These are phyloP conservation scores for Aplysia californica DNA, from an alignment of 1,140 invertebrate genomes.

Conservation along the genomic window DNA sequence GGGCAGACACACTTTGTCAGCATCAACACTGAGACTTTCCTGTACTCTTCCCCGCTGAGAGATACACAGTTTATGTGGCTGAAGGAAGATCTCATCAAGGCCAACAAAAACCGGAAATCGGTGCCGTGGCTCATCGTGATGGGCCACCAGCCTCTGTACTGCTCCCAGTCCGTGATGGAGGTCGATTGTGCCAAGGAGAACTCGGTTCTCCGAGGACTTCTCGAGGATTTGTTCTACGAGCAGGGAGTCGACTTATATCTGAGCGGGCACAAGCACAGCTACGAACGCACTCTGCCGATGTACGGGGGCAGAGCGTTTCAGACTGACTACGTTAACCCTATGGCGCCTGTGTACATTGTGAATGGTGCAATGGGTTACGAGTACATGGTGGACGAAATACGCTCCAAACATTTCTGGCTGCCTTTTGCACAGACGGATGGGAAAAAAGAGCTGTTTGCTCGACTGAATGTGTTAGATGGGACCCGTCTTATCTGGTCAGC, in stretches of 20 bases:
- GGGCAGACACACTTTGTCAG: constrained; percentile 61
- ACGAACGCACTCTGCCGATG: constrained; percentile 93
- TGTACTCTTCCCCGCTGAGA: constrained; percentile 29
- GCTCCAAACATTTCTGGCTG: constrained; percentile 45
- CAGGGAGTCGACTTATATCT: constrained; percentile 92
- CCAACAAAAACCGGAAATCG: constrained; percentile 49
- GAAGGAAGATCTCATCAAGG: constrained; percentile 46
- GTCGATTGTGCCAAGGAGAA: constrained; percentile 40
- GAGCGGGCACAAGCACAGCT: constrained; percentile 98
- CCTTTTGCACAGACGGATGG: constrained; percentile 40
- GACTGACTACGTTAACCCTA: constrained; percentile 50
- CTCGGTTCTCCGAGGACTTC: constrained; percentile 36
- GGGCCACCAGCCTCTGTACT: constrained; percentile 64
- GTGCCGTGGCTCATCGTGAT: constrained; percentile 65
- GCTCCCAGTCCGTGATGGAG: constrained; percentile 46
- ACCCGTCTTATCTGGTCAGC: constrained; percentile 93
- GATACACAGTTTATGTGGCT: constrained; percentile 52
- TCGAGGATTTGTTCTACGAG: constrained; percentile 89
- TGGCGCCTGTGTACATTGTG: constrained; percentile 53
- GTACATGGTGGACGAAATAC: constrained; percentile 61
- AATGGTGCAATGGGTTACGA: constrained; percentile 51
- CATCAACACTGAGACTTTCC: constrained; percentile 53
- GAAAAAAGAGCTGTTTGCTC: constrained; percentile 74
- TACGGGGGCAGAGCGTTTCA: constrained; percentile 81
- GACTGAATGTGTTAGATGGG: constrained; percentile 82